Conservation (phyloP, 2,888 invertebrate species). For the Oscheius sp. region DNA sequence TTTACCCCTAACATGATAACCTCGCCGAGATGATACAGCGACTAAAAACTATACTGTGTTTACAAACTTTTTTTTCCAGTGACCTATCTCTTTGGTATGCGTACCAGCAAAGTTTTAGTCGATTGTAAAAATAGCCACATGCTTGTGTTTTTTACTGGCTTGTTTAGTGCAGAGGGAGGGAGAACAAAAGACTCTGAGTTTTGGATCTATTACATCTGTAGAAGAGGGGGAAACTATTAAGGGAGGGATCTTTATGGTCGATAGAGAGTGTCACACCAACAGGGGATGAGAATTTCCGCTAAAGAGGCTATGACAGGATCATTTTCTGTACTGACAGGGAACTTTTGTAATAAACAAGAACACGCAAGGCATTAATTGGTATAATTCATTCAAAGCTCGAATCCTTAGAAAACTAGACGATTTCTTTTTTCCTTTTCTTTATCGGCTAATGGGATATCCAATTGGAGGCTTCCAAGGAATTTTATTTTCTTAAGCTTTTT, state of each 20-base stretch:
- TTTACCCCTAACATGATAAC: background rate
- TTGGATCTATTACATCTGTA: background rate
- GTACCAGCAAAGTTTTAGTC: background rate
- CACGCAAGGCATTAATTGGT: slow-evolving; percentile 6
- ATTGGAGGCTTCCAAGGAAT: background rate
- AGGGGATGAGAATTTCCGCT: background rate
- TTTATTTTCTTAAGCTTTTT: background rate
- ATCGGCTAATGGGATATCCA: background rate
- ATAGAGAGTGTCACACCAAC: background rate
- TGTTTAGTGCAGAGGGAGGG: too few relatives aligned
- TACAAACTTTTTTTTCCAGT: background rate
- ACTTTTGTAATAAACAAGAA: background rate
- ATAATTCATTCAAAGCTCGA: slow-evolving; percentile 7
- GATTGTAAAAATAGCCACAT: background rate
- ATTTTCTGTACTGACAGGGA: too few relatives aligned
- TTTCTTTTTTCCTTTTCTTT: background rate
- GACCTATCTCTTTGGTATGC: slow-evolving; percentile 2
- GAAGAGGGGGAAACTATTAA: too few relatives aligned
- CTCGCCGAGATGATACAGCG: background rate
- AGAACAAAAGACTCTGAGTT: background rate
- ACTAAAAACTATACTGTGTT: background rate
- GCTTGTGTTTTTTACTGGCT: background rate
- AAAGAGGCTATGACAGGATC: background rate
- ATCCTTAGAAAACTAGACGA: background rate
- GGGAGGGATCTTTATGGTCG: too few relatives aligned